A percentile compares a stretch with the other conserved stretches of the same genome.
These are phyloP conservation scores for Microcebus jonahi DNA, from an alignment of 2,113 vertebrate species.

Conservation along the genomic window DNA sequence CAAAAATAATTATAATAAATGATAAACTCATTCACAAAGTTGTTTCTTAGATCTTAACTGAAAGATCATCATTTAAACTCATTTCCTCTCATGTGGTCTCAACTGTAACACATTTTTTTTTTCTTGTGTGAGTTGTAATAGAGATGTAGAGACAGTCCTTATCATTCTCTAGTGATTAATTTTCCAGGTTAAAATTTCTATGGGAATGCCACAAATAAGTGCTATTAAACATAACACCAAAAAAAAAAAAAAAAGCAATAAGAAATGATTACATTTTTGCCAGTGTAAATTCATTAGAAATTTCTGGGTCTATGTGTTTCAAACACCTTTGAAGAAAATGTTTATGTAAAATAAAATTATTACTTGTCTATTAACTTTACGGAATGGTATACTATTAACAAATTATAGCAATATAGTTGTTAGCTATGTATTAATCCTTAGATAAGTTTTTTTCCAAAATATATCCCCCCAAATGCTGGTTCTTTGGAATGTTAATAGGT, in stretches of 20 bases:
- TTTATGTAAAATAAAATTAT: slow-evolving; percentile 13
- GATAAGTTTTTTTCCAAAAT: not conserved
- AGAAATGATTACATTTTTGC: slow-evolving; percentile 13
- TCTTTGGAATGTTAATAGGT: not conserved
- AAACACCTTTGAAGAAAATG: not conserved
- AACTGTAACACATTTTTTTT: not conserved
- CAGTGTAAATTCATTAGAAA: not conserved
- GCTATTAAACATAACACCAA: not conserved
- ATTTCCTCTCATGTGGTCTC: not conserved
- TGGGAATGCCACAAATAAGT: not conserved
- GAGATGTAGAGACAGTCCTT: not conserved
- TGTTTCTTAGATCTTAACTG: not conserved
- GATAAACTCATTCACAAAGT: not conserved
- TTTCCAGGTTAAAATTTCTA: not conserved
- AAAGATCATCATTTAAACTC: not conserved
- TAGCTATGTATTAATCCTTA: not conserved
- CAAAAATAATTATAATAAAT: slow-evolving; percentile 8
- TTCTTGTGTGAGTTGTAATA: not conserved
- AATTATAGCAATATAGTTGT: not conserved
- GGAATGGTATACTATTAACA: not conserved
- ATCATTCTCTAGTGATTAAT: not conserved
- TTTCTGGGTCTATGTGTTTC: not conserved
- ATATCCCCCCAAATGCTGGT: slow-evolving; percentile 26
- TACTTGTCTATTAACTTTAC: not conserved
- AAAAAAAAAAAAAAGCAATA: slow-evolving; percentile 19